Conservation (phyloP, 1,140 invertebrate genomes). For the Colletes latitarsis region DNA sequence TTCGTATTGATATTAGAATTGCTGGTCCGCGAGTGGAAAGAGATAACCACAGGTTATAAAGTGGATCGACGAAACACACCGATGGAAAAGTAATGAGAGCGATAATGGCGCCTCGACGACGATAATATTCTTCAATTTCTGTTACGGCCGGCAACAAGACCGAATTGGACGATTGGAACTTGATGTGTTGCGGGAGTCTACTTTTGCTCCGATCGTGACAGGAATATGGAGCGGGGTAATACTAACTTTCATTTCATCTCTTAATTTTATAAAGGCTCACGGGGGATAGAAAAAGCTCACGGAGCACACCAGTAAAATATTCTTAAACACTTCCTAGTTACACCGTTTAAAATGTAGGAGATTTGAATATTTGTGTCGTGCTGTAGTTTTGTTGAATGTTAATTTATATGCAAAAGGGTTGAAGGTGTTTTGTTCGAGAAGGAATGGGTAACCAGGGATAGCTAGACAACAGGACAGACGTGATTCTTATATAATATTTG, state of each 20-base stretch:
- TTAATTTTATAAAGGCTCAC: no score
- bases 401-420: no score
- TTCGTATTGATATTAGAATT: conserved; percentile 20
- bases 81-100: conserved; percentile 7
- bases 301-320: no score
- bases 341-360: no score
- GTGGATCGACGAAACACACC: neutral
- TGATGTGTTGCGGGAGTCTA: neutral
- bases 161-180: neutral
- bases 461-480: no score
- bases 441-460: no score
- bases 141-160: neutral
- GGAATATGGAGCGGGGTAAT: neutral
- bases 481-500: no score
- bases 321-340: no score
- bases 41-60: neutral
- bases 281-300: no score
- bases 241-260: neutral
- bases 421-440: no score
- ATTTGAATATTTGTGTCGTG: no score
- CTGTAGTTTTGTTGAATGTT: no score
- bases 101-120: neutral
- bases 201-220: neutral
- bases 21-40: neutral
- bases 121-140: conserved; percentile 17